phyloP scores from a whole-genome alignment of 2,113 vertebrate genomes.

The Petrocephalus zakoni region DNA sequence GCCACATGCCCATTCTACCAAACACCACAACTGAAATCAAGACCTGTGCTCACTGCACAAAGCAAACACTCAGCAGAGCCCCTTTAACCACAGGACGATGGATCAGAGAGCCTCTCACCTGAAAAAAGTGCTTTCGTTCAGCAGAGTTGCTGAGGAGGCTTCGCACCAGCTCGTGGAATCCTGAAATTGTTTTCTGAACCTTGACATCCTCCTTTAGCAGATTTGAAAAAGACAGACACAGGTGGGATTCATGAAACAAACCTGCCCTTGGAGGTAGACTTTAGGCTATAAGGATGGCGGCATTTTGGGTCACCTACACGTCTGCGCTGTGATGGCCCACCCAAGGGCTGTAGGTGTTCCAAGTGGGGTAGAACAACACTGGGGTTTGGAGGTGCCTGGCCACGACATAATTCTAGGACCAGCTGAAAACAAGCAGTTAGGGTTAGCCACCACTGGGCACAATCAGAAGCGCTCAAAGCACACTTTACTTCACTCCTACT shows the following conservation, averaged over 20 bases:
- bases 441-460: not conserved
- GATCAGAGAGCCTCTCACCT: constrained; percentile 24
- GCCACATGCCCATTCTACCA: not conserved
- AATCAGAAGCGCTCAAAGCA: not conserved
- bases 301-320: not conserved
- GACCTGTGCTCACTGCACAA: not conserved
- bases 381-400: constrained; percentile 14
- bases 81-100: not conserved
- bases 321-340: not conserved
- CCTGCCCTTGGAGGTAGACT: not conserved
- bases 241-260: not conserved
- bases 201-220: constrained; percentile 5
- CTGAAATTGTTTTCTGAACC: constrained; percentile 23
- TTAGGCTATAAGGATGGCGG: not conserved
- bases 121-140: constrained; percentile 31
- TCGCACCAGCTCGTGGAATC: constrained; percentile 32
- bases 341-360: constrained; percentile 25
- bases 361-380: constrained; percentile 33
- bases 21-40: not conserved
- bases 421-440: constrained; percentile 18
- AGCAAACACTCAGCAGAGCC: not conserved
- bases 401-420: constrained; percentile 40
- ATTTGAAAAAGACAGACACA: not conserved
- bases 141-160: constrained; percentile 25
- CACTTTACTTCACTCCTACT: not conserved